Evolutionary conservation across 1,140 invertebrate species (phyloP).

Genomic region (Condylostylus longicornis): DNA sequence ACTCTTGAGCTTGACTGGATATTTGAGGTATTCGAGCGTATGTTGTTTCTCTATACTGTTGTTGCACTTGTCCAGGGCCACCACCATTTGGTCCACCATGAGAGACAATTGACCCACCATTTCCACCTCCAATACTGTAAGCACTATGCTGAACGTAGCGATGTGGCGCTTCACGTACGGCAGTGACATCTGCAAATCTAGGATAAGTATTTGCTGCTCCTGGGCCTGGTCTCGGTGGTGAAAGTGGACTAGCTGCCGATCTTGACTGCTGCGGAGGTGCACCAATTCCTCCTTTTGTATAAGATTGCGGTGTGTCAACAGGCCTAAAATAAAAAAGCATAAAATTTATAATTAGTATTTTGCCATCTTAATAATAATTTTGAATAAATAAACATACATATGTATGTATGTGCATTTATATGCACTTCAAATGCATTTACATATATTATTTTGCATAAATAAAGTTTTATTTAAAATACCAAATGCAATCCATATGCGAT

Average conservation of each 20-base stretch:
- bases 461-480: too few relatives aligned
- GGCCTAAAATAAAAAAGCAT: too few relatives aligned
- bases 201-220: slow-evolving; percentile 21
- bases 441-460: too few relatives aligned
- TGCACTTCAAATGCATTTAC: too few relatives aligned
- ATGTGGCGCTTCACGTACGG: slow-evolving; percentile 18
- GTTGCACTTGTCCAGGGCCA: slow-evolving; percentile 10
- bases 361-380: too few relatives aligned
- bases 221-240: slow-evolving; percentile 25
- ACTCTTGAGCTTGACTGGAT: slow-evolving; percentile 17
- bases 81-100: too few relatives aligned
- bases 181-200: slow-evolving; percentile 16
- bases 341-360: too few relatives aligned
- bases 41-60: slow-evolving; percentile 22
- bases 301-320: slow-evolving; percentile 23
- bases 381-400: too few relatives aligned
- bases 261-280: slow-evolving; percentile 18
- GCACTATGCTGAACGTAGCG: slow-evolving; percentile 20
- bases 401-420: too few relatives aligned
- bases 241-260: slow-evolving; percentile 27
- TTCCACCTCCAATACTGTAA: slow-evolving; percentile 13
- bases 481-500: too few relatives aligned
- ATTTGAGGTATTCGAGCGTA: slow-evolving; percentile 26
- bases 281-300: slow-evolving; percentile 21
- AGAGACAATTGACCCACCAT: too few relatives aligned